A percentile compares a stretch with the other conserved stretches of the same genome.
Conservation (phyloP, 2,888 invertebrate species). For the Lithophane socia region DNA sequence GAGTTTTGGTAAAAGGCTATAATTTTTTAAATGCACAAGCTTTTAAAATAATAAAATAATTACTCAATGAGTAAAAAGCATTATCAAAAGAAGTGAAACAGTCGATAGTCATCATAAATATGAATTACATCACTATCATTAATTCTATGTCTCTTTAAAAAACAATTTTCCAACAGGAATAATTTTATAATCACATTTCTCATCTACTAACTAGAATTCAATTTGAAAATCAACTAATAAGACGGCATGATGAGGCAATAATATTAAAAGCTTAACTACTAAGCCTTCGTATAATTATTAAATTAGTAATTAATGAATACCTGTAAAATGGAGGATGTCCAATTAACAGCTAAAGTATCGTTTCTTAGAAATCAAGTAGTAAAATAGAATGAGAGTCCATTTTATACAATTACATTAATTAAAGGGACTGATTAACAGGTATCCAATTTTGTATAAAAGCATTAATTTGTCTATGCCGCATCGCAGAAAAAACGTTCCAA, state of each 20-base stretch:
- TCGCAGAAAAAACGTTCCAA: slow-evolving; percentile 64
- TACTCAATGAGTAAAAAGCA: not conserved
- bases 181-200: not conserved
- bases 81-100: not conserved
- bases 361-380: slow-evolving; percentile 38
- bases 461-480: slow-evolving; percentile 65
- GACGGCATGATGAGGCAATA: slow-evolving; percentile 7
- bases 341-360: slow-evolving; percentile 53
- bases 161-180: slow-evolving; percentile 2
- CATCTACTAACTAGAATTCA: slow-evolving; percentile 9
- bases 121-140: not conserved
- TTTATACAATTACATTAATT: slow-evolving; percentile 49
- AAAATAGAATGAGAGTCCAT: slow-evolving; percentile 38
- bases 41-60: not conserved
- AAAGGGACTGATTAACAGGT: slow-evolving; percentile 48
- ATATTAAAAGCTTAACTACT: slow-evolving; percentile 20
- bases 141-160: not conserved
- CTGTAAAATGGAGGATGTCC: slow-evolving; percentile 46
- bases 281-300: slow-evolving; percentile 36
- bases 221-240: slow-evolving; percentile 11
- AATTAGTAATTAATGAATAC: slow-evolving; percentile 56
- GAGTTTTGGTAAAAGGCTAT: not conserved
- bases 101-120: not conserved
- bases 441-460: slow-evolving; percentile 60
- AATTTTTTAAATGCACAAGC: too few relatives aligned